Conservation (phyloP, 2,113 vertebrate species). For the Hyperopisus bebe region DNA sequence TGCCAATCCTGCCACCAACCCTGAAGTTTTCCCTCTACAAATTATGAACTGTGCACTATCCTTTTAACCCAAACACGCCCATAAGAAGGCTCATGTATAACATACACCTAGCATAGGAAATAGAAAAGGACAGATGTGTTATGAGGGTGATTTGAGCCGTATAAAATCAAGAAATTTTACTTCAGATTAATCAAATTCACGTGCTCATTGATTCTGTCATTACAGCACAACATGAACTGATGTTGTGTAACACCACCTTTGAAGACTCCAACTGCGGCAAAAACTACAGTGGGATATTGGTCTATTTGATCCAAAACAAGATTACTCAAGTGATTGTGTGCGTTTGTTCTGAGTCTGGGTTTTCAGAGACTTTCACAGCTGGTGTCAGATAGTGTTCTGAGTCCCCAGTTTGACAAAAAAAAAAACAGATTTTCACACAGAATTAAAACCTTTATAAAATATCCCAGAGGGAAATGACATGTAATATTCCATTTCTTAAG, state of each 20-base stretch:
- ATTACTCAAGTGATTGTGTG: background rate
- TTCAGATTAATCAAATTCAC: background rate
- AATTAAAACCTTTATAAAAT: background rate
- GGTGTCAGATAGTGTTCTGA: background rate
- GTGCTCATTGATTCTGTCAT: background rate
- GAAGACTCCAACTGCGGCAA: background rate
- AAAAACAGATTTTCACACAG: background rate
- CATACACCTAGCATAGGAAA: background rate
- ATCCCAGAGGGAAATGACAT: background rate
- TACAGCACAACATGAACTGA: background rate
- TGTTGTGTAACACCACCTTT: background rate
- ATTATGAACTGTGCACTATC: background rate
- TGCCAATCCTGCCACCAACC: no score
- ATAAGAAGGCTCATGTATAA: background rate
- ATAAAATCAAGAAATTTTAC: background rate
- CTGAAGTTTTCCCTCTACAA: background rate
- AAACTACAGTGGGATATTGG: background rate
- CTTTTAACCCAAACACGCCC: background rate
- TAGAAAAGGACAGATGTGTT: background rate
- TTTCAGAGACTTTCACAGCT: background rate
- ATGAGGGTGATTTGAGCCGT: background rate
- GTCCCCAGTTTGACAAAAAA: background rate
- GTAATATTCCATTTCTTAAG: background rate
- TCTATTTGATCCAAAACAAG: background rate
- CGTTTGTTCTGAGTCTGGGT: background rate